phyloP scores from a whole-genome alignment of 2,113 vertebrate genomes.

The Xyliphius kryptos region DNA sequence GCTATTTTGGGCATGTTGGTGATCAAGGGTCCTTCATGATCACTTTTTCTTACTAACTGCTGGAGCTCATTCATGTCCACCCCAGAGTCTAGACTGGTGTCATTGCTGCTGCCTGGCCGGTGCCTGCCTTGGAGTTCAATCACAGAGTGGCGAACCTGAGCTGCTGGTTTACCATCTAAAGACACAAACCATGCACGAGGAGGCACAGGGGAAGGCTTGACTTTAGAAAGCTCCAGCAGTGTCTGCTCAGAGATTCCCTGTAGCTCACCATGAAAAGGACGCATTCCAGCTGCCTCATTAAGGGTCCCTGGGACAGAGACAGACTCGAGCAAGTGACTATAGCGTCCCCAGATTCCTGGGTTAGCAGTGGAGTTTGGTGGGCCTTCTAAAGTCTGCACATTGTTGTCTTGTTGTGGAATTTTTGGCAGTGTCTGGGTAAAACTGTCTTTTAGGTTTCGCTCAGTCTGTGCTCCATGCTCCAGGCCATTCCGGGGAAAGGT shows the following conservation, averaged over 20 bases:
- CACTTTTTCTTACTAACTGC: slow-evolving; percentile 65
- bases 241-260: slow-evolving; percentile 93
- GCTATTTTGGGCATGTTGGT: slow-evolving; percentile 67
- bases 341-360: slow-evolving; percentile 72
- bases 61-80: slow-evolving; percentile 94
- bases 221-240: slow-evolving; percentile 79
- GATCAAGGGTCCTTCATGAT: slow-evolving; percentile 76
- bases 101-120: slow-evolving; percentile 82
- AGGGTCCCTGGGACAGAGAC: slow-evolving; percentile 90
- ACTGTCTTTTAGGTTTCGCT: slow-evolving; percentile 67
- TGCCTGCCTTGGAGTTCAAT: slow-evolving; percentile 82
- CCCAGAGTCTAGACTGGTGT: slow-evolving; percentile 91
- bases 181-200: slow-evolving; percentile 92
- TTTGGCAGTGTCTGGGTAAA: slow-evolving; percentile 84
- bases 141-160: slow-evolving; percentile 89
- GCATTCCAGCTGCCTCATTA: slow-evolving; percentile 85
- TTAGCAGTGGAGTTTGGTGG: slow-evolving; percentile 71
- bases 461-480: slow-evolving; percentile 68
- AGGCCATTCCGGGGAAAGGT: slow-evolving; percentile 77
- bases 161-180: slow-evolving; percentile 82
- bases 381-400: slow-evolving; percentile 71
- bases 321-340: slow-evolving; percentile 82
- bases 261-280: slow-evolving; percentile 77
- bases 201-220: slow-evolving; percentile 77
- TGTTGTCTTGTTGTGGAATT: slow-evolving; percentile 68